These are phyloP conservation scores for Macroramphosus scolopax DNA, from an alignment of 2,797 vertebrate species.

Conservation along the genomic window DNA sequence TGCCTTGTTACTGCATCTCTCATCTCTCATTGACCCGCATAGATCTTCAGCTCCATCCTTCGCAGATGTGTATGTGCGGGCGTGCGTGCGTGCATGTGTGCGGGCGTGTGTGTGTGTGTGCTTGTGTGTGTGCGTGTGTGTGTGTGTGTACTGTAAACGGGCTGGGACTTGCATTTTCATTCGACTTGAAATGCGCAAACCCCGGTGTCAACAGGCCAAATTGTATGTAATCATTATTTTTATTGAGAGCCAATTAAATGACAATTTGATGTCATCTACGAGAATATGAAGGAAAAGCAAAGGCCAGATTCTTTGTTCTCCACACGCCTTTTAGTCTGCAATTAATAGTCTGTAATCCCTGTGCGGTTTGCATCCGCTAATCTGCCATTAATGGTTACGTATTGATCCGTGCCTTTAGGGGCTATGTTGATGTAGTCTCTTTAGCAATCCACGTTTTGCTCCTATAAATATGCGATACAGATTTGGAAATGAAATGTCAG, in stretches of 20 bases:
- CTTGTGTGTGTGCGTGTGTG: conserved; percentile 24
- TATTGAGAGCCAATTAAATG: fast-evolving
- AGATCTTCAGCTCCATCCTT: conserved; percentile 59
- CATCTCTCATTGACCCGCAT: conserved; percentile 62
- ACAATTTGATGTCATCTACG: not conserved
- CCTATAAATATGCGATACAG: no score
- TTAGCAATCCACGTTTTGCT: not conserved
- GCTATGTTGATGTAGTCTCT: conserved; percentile 18
- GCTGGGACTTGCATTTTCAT: conserved; percentile 49
- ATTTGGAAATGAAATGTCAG: conserved; percentile 10
- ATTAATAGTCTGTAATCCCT: conserved; percentile 41
- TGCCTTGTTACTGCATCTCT: conserved; percentile 74
- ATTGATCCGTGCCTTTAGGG: conserved; percentile 49
- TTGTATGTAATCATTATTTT: not conserved
- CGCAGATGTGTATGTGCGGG: conserved; percentile 40
- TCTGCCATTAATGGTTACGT: conserved; percentile 34
- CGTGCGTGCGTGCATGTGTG: conserved; percentile 7
- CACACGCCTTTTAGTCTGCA: conserved; percentile 40
- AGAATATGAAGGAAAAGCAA: conserved; percentile 5
- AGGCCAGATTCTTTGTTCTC: conserved; percentile 71
- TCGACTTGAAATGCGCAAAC: conserved; percentile 50
- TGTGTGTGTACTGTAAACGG: conserved; percentile 37
- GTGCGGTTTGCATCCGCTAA: conserved; percentile 39
- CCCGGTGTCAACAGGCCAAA: conserved; percentile 41
- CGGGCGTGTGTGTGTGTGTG: conserved; percentile 14